Base-by-base conservation (phyloP, 2,888 invertebrate species). In the Nomada lathburiana region DNA sequence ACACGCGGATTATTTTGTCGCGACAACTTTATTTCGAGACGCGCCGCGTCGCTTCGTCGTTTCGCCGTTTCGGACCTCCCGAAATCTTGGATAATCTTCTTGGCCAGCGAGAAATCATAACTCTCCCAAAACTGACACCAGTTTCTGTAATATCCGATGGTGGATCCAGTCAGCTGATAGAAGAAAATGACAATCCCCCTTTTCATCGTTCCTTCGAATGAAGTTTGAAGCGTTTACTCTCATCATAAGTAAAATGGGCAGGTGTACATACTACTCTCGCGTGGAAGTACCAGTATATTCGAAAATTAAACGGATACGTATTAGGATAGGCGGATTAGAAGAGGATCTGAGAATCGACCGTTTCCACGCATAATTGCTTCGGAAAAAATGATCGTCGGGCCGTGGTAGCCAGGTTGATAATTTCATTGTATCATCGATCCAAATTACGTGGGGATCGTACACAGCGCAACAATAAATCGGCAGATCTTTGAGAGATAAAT, bases 1-100 rank as follows among this genome's bases (percentile, higher is more conserved):
- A 88, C 88, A 87, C 89, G 84, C 84, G 87, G 88, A 91, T 91
- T 90, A 92, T 91, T 90, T 90, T 86, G 90, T 91, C 89, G 89
- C 88, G 83, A 85, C 85, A 76, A 89, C 85, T 92, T 91, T 92
- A 92, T 92, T 91, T 90, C 85, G 87, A 90, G 91, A 84, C 78
- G 52, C 60, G 78, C 59, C 70, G 65, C 60, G 57, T 71, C 72
- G 59, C 36, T 60, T 59, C 26, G 47, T 2, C 11, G 55, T 29
- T 55, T 47, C 55, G 62, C 42, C 67, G 64, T 64, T 47, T 78
- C 62, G 26, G 18, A 44, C 11, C 53, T 65, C 64, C 20, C 53
- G 53, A 72, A 76, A 73, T 42, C 65, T 59, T 69, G 50, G 26
- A 26, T 26, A 50, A 70, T 76, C 55, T 42, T 76, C 59, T 82